Evolutionary conservation across 1,140 invertebrate species (phyloP).

Genomic region (Asbolus verrucosus): DNA sequence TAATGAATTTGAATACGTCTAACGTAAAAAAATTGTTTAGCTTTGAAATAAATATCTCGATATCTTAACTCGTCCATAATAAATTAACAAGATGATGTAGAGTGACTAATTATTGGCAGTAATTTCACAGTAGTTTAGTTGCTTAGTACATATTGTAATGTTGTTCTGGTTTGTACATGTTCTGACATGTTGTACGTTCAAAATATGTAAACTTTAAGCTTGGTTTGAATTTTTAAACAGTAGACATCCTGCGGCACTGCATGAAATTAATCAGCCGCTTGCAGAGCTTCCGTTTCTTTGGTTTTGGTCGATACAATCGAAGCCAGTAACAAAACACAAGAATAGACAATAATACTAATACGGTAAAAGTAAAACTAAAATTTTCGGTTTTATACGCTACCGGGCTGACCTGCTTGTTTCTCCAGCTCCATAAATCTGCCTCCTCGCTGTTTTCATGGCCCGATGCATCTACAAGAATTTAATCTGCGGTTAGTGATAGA

Average conservation of each 20-base stretch:
- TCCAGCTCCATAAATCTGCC: conserved; percentile 61
- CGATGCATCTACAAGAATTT: conserved; percentile 54
- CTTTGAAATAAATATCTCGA: too few relatives aligned
- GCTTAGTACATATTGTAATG: too few relatives aligned
- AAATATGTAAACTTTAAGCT: background rate
- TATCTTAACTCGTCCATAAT: too few relatives aligned
- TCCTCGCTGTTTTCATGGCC: conserved; percentile 53
- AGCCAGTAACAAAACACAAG: conserved; percentile 57
- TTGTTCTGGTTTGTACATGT: too few relatives aligned
- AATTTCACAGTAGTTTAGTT: too few relatives aligned
- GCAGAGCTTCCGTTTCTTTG: conserved; percentile 61
- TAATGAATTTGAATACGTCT: too few relatives aligned
- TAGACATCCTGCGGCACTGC: conserved; percentile 58
- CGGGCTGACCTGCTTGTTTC: conserved; percentile 55
- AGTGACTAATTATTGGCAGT: too few relatives aligned
- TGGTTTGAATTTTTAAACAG: conserved; percentile 48
- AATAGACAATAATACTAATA: conserved; percentile 55
- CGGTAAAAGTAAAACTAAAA: conserved; percentile 54
- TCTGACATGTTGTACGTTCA: background rate
- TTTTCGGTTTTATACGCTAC: conserved; percentile 43
- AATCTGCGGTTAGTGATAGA: conserved; percentile 55
- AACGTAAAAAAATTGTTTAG: too few relatives aligned
- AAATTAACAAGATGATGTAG: too few relatives aligned
- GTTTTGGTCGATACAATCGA: conserved; percentile 57
- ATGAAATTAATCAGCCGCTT: conserved; percentile 57